A percentile compares a stretch with the other conserved stretches of the same genome.
Evolutionary conservation across 2,888 invertebrate genomes (phyloP).

Genomic region (Stegophylla sp.): DNA sequence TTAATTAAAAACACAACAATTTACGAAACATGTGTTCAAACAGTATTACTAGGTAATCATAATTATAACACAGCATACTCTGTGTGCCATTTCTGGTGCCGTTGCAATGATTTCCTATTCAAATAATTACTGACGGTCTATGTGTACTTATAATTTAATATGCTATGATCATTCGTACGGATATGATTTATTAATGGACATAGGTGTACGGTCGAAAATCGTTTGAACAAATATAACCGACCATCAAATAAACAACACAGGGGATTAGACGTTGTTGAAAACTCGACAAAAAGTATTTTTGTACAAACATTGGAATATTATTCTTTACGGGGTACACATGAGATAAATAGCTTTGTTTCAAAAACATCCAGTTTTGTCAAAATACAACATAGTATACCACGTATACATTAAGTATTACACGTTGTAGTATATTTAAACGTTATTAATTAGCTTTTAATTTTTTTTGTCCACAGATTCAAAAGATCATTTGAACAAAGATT

Average conservation of each 20-base stretch:
- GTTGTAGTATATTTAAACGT: neutral
- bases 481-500: constrained; percentile 31
- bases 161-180: neutral
- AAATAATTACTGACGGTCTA: neutral
- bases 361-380: constrained; percentile 29
- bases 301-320: constrained; percentile 37
- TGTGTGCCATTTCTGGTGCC: neutral
- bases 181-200: constrained; percentile 20
- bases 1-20: neutral
- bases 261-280: constrained; percentile 37
- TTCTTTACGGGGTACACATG: constrained; percentile 34
- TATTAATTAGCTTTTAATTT: constrained; percentile 34
- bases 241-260: constrained; percentile 20
- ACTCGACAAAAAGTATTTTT: constrained; percentile 42
- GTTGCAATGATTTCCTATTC: neutral
- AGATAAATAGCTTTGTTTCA: constrained; percentile 56
- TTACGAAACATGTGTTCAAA: neutral
- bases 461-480: constrained; percentile 56
- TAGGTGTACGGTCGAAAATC: neutral
- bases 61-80: neutral
- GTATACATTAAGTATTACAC: neutral
- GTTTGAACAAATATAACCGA: constrained; percentile 16
- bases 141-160: neutral
- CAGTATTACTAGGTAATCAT: neutral
- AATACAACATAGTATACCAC: neutral